These are phyloP conservation scores for Drosophila pegasa DNA, from an alignment of 2,888 invertebrate species.

Conservation along the genomic window DNA sequence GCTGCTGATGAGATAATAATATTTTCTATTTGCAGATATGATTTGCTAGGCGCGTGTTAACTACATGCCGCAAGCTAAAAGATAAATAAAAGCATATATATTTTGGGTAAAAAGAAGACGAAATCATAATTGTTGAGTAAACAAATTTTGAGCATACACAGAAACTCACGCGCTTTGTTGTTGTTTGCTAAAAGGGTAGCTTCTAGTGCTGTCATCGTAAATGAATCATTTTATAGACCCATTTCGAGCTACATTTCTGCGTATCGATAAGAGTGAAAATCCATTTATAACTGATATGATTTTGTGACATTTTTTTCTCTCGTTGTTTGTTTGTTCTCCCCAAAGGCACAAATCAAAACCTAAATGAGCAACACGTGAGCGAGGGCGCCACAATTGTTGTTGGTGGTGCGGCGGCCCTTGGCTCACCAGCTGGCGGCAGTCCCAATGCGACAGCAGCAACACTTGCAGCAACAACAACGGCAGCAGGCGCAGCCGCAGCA, in stretches of 20 bases:
- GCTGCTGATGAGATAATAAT: conserved; percentile 70
- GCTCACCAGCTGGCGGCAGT: conserved; percentile 50
- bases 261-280: conserved; percentile 36
- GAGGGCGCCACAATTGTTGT: conserved; percentile 55
- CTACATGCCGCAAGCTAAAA: conserved; percentile 38
- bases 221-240: conserved; percentile 57
- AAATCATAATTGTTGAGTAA: conserved; percentile 33
- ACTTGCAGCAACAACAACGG: conserved; percentile 19
- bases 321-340: no score
- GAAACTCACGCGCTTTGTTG: conserved; percentile 28
- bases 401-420: conserved; percentile 28
- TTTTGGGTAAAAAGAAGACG: conserved; percentile 60
- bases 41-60: conserved; percentile 67
- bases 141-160: conserved; percentile 23
- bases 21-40: conserved; percentile 76
- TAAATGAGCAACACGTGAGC: conserved; percentile 75
- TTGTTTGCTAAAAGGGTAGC: conserved; percentile 27
- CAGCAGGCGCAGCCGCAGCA: conserved; percentile 9
- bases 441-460: conserved; percentile 29
- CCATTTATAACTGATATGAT: conserved; percentile 27
- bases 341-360: conserved; percentile 78
- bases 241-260: conserved; percentile 28
- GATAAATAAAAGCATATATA: conserved; percentile 14
- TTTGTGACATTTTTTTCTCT: conserved; percentile 1
- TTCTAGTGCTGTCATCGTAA: conserved; percentile 8